Conservation (phyloP, 2,113 vertebrate genomes). For the Panthera uncia region DNA sequence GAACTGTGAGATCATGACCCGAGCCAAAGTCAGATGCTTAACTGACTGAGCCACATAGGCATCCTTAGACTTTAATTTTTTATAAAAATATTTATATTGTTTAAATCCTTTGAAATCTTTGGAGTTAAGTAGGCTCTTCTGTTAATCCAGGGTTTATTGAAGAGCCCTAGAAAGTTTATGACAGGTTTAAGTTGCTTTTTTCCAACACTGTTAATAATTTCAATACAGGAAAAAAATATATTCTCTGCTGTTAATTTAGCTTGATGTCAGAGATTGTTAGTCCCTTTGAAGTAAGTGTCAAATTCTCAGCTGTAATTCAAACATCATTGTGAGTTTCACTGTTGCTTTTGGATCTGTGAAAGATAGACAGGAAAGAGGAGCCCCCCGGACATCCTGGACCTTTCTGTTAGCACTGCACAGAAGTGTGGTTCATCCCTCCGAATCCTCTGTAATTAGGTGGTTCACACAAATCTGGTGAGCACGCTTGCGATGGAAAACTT, state of each 20-base stretch:
- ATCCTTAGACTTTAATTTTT: background rate
- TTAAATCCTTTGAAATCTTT: slow-evolving; percentile 39
- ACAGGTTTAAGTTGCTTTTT: background rate
- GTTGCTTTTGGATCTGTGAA: slow-evolving; percentile 7
- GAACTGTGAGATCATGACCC: too few species aligned
- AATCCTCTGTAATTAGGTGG: background rate
- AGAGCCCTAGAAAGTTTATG: background rate
- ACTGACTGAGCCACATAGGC: too few species aligned
- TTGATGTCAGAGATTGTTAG: background rate
- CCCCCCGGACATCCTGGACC: too few species aligned
- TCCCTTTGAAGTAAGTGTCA: slow-evolving; percentile 21
- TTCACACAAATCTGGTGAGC: background rate
- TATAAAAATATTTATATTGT: slow-evolving; percentile 1
- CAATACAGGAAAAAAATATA: background rate
- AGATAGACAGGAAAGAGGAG: background rate
- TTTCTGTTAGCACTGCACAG: background rate
- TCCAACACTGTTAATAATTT: background rate
- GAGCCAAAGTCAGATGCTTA: too few species aligned
- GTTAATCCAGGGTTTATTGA: slow-evolving; percentile 13
- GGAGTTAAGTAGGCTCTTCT: slow-evolving; percentile 17
- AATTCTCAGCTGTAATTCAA: slow-evolving; percentile 39
- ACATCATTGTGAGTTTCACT: background rate
- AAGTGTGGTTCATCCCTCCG: background rate
- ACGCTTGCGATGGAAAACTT: slow-evolving; percentile 56
- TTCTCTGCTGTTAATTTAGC: slow-evolving; percentile 38